A percentile compares a stretch with the other conserved stretches of the same genome.
These are phyloP conservation scores for Gadus chalcogrammus DNA, from an alignment of 2,113 vertebrate genomes.

Conservation along the genomic window DNA sequence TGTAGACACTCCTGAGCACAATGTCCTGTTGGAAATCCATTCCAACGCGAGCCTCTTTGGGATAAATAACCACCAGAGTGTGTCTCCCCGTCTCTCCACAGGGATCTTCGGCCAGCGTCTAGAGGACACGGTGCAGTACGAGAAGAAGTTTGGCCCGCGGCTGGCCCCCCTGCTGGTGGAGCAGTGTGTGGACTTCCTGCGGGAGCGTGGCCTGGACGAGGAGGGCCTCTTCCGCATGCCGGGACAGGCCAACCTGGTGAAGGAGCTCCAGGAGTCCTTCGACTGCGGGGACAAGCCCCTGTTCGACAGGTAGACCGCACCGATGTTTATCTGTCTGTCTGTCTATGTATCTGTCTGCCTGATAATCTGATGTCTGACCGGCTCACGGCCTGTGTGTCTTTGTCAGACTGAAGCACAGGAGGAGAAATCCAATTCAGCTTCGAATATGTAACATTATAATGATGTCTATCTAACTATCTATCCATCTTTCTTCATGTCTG, in stretches of 20 bases:
- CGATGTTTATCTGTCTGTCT: background rate
- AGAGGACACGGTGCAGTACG: constrained; percentile 87
- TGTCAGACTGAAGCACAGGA: no score
- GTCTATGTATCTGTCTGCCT: background rate
- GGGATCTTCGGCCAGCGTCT: constrained; percentile 92
- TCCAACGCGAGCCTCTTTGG: no score
- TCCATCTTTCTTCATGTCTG: no score
- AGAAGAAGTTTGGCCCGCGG: constrained; percentile 84
- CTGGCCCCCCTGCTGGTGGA: constrained; percentile 89
- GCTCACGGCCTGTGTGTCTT: no score
- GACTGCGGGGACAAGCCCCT: constrained; percentile 92
- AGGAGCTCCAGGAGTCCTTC: constrained; percentile 91
- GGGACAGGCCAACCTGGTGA: constrained; percentile 92
- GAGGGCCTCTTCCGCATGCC: constrained; percentile 95
- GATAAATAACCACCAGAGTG: no score
- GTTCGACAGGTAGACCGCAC: constrained; percentile 82
- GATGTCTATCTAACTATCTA: no score
- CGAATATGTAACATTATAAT: no score
- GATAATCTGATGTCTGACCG: no score
- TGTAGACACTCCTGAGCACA: background rate
- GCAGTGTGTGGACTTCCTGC: constrained; percentile 95
- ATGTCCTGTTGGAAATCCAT: no score
- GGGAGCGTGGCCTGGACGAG: constrained; percentile 84
- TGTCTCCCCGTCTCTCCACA: constrained; percentile 48
- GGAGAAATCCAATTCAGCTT: no score